These are phyloP conservation scores for Helleia helle DNA, from an alignment of 2,888 invertebrate genomes.

Conservation along the genomic window DNA sequence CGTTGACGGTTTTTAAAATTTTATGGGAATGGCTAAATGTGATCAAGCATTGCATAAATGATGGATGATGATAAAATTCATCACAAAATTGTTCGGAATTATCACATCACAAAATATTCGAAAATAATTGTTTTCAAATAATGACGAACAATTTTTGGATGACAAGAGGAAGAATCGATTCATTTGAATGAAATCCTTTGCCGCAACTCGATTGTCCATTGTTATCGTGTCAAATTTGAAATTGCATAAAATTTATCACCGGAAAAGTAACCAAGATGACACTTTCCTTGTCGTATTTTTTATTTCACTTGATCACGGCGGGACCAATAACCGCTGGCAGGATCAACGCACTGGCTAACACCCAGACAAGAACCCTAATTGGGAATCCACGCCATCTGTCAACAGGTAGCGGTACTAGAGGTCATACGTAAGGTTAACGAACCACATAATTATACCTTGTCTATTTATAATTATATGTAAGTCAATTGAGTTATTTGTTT, in stretches of 20 bases:
- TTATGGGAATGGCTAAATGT: too few species aligned
- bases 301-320: constrained; percentile 27
- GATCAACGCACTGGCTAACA: constrained; percentile 48
- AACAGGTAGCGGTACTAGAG: constrained; percentile 25
- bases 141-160: too few species aligned
- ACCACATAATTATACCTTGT: constrained; percentile 25
- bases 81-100: too few species aligned
- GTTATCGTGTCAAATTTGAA: neutral
- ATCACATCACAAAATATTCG: too few species aligned
- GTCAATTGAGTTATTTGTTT: constrained; percentile 23
- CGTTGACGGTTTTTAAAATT: too few species aligned
- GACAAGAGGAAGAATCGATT: neutral
- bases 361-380: constrained; percentile 31
- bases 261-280: constrained; percentile 28
- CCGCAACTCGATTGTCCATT: neutral
- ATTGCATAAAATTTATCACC: constrained; percentile 10
- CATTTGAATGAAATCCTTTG: neutral
- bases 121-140: too few species aligned
- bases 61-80: too few species aligned
- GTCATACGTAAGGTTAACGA: constrained; percentile 27
- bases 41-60: too few species aligned
- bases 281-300: constrained; percentile 32
- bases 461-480: constrained; percentile 28
- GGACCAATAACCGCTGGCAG: constrained; percentile 39
- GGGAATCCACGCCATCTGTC: constrained; percentile 35